Base-by-base conservation (phyloP, 2,113 vertebrate species). In the Phasianus colchicus region DNA sequence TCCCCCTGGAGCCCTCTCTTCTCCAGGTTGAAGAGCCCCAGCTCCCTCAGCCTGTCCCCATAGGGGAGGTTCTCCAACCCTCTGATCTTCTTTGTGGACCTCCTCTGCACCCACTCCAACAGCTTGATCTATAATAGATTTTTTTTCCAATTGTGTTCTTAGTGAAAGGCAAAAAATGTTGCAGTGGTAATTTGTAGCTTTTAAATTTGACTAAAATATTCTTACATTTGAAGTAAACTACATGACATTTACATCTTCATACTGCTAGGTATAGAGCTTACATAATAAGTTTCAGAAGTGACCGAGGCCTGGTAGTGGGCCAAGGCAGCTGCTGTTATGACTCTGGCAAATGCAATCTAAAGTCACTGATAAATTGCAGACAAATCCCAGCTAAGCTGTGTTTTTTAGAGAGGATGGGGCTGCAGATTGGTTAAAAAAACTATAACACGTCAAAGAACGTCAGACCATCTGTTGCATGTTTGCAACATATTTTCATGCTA, bases 381-480 rank as follows among this genome's bases (percentile, higher is more conserved):
- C 89, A 98, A 98, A 98, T 98, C 97, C 97, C 93, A 96, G 97
- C 97, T 98, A 98, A 99, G 97, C 98, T 97, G 95, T 88, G 82
- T 96, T 96, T 97, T 97, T 97, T 83, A 97, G 96, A 88, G 63
- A 96, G 95, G 86, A 94, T 96, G 88, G 91, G 93, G 86, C 13
- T 71, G 86, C 92, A 95, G 96, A 97, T 97, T 42, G 61, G 75
- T 95, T 93, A 67, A 89, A 93, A 86, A 94, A 94, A 29, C 57
- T 76, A 84, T 92, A 95, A 34, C 89, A 95, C 45, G 65, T 95
- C 94, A 95, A 95, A 95, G 98, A 95, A 96, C 91, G 50, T 97
- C 91, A 97, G 92, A 75, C 98, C 98, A 98, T 98, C 98, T 98
- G 98, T 93, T 97, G 58, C 60, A 58, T 94, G 90, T 93, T 94